Conservation (phyloP, 2,113 vertebrate genomes). For the Leptocoma aspasia region DNA sequence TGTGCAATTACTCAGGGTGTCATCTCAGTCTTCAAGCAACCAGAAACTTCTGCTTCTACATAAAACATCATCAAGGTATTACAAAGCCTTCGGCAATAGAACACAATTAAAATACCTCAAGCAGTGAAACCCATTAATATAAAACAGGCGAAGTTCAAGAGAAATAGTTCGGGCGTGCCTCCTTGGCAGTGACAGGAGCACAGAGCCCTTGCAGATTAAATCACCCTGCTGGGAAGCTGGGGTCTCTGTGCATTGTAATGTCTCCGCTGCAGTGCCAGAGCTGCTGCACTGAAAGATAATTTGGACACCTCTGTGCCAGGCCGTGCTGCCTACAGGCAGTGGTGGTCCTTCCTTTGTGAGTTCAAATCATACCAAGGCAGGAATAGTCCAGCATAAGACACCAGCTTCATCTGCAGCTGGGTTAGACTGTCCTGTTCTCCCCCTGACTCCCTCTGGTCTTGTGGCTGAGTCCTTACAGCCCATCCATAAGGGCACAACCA, state of each 20-base stretch:
- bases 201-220: background rate
- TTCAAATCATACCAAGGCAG: background rate
- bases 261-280: background rate
- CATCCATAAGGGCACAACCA: background rate
- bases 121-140: slow-evolving; percentile 42
- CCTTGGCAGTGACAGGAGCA: background rate
- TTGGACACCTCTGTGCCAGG: background rate
- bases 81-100: slow-evolving; percentile 44
- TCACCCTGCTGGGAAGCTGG: background rate
- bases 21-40: slow-evolving; percentile 47
- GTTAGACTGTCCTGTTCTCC: background rate
- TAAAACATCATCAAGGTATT: slow-evolving; percentile 34
- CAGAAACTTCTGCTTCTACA: slow-evolving; percentile 20
- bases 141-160: background rate
- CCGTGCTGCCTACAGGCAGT: background rate
- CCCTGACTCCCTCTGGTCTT: background rate
- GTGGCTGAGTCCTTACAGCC: background rate
- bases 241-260: background rate
- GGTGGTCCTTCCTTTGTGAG: background rate
- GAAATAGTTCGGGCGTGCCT: background rate
- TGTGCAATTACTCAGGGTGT: slow-evolving; percentile 64
- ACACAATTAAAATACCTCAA: slow-evolving; percentile 54
- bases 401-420: background rate
- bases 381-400: background rate
- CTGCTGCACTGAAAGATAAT: accelerated